A percentile compares a stretch with the other conserved stretches of the same genome.
Evolutionary conservation across 2,797 vertebrate genomes (phyloP).

Genomic region (Vultur gryphus): DNA sequence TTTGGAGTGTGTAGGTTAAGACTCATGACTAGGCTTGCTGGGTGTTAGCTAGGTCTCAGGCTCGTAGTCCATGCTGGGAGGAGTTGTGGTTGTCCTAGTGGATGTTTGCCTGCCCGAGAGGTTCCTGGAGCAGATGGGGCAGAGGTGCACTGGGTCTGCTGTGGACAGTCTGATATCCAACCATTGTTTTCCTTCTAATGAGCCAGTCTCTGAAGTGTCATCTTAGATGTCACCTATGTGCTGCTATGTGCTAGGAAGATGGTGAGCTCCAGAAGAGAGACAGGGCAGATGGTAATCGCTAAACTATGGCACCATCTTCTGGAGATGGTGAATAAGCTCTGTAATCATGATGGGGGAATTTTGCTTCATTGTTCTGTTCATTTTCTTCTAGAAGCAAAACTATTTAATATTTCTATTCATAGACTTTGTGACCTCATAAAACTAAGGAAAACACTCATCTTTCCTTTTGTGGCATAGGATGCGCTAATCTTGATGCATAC

Average conservation of each 20-base stretch:
- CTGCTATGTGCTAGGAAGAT: neutral
- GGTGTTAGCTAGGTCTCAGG: neutral
- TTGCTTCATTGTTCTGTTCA: neutral
- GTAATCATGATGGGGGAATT: neutral
- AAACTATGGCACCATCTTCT: neutral
- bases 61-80: neutral
- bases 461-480: neutral
- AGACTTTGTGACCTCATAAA: neutral
- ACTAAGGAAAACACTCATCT: neutral
- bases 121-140: neutral
- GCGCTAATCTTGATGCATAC: neutral
- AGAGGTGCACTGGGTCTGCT: neutral
- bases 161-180: neutral
- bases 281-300: neutral
- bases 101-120: neutral
- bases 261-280: neutral
- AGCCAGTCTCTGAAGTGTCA: neutral
- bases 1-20: neutral
- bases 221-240: neutral
- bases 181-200: accelerated
- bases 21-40: accelerated
- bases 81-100: neutral
- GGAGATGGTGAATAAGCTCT: neutral
- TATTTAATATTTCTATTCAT: neutral
- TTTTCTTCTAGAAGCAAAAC: neutral